These are phyloP conservation scores for Cistogaster globosa DNA, from an alignment of 2,888 invertebrate genomes.

Conservation along the genomic window DNA sequence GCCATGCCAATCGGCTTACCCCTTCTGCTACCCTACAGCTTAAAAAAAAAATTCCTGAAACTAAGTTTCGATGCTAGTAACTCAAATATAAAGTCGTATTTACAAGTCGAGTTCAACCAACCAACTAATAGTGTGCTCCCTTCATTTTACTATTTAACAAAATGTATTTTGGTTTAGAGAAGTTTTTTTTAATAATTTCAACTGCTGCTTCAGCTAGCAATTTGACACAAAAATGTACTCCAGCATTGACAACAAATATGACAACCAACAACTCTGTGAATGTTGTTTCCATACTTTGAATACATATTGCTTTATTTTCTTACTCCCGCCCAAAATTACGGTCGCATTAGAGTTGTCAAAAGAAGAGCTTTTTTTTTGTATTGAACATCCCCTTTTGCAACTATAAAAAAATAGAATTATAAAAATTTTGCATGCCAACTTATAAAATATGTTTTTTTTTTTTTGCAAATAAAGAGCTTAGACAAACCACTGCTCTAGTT, in stretches of 20 bases:
- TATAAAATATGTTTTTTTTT: conserved; percentile 16
- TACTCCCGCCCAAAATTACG: conserved; percentile 54
- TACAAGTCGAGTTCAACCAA: background rate
- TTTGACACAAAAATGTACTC: conserved; percentile 58
- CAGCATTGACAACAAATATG: conserved; percentile 46
- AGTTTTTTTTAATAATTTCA: conserved; percentile 51
- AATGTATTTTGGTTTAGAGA: conserved; percentile 4
- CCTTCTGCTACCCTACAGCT: no score
- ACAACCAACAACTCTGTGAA: conserved; percentile 56
- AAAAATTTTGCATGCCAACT: conserved; percentile 70
- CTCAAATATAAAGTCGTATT: background rate
- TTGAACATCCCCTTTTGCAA: conserved; percentile 40
- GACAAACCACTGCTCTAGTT: conserved; percentile 47
- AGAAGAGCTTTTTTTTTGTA: conserved; percentile 32
- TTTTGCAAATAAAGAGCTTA: conserved; percentile 58
- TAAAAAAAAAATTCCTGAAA: no score
- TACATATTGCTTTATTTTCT: conserved; percentile 82
- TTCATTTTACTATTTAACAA: conserved; percentile 5
- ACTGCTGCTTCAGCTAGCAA: conserved; percentile 49
- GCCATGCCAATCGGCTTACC: no score
- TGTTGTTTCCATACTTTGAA: conserved; percentile 82
- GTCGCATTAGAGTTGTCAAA: conserved; percentile 36
- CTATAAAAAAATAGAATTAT: conserved; percentile 45
- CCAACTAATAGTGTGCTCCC: no score
- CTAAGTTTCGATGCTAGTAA: no score